Base-by-base conservation (phyloP, 2,888 invertebrate species). In the Leucozona laternaria region DNA sequence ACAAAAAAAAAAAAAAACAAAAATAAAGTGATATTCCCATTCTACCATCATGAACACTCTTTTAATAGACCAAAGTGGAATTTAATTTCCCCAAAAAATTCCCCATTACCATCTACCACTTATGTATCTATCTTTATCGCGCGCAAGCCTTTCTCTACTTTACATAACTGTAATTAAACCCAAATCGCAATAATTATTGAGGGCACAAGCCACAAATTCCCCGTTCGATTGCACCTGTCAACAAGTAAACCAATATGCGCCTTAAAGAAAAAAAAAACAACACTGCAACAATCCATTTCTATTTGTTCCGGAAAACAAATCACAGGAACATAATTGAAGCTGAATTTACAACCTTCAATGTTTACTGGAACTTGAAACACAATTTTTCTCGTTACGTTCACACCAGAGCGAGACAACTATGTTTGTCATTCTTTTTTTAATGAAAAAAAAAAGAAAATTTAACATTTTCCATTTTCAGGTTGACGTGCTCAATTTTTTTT, bases 201-300 rank as follows among this genome's bases (percentile, higher is more conserved):
- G 28, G 28, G 76, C 25, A 57, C 58, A 62, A 58, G 40, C 15
- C 8, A 50, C 22, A 72, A 76, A 70, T 25, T 22, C 7, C 37
- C 43, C 34, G 20, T 43, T 45, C 45, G 4, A 40, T 28, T 40
- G 48, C 75, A 79, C 79, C 84, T 71, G 79, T 84, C 84, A 84
- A 79, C 71, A 79, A 76, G 66, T 71, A 45, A 57, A 73, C 15
- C 25, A 20, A 70, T 22, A 43, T 45, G 43, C 37, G 57, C 45
- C 64, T 60, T n/a, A 45, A 66, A 43, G 43, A 48, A 66, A 58
- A 43, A 50, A 48, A 66, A 58, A 43, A 45, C 48, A 57, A 50
- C 25, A 53, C 50, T 68, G 17, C 60, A 64, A 55, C 43, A 53
- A 43, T 55, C 28, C 57, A 58, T 48, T 48, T 25, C 50, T 43